A percentile compares a stretch with the other conserved stretches of the same genome.
Conservation (phyloP, 2,797 vertebrate species). For the Xerus rutilus region DNA sequence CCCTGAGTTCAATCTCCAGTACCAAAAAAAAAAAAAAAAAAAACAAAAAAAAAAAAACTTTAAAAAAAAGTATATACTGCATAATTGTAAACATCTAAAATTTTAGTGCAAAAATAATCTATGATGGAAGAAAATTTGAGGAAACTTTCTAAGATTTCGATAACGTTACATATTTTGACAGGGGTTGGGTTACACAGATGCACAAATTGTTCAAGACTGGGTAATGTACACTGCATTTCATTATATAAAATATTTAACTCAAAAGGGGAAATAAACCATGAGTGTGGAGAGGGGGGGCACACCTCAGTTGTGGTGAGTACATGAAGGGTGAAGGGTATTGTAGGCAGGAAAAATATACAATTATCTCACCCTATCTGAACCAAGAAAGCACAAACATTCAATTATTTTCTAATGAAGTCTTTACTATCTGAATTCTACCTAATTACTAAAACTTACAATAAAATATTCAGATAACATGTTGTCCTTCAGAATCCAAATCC, state of each 20-base stretch:
- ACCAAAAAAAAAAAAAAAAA: too few species aligned
- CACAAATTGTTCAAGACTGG: not conserved
- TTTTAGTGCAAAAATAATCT: too few species aligned
- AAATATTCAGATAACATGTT: not conserved
- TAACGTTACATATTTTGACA: not conserved
- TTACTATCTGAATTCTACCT: not conserved
- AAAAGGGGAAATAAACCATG: not conserved
- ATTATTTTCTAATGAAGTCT: slow-evolving; percentile 25
- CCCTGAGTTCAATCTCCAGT: too few species aligned
- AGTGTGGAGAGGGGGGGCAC: not conserved
- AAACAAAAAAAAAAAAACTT: too few species aligned
- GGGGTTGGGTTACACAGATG: not conserved
- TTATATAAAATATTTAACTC: not conserved
- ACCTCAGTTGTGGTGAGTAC: not conserved
- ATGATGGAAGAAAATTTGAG: not conserved
- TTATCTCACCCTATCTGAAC: not conserved
- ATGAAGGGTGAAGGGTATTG: not conserved
- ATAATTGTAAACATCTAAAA: too few species aligned
- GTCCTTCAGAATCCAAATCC: not conserved
- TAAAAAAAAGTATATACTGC: too few species aligned
- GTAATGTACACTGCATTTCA: slow-evolving; percentile 23
- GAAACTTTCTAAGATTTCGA: not conserved
- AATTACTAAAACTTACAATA: not conserved
- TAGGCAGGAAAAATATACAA: not conserved
- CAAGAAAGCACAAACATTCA: not conserved